Evolutionary conservation across 2,797 vertebrate species (phyloP).

Genomic region (Rhinophrynus dorsalis): DNA sequence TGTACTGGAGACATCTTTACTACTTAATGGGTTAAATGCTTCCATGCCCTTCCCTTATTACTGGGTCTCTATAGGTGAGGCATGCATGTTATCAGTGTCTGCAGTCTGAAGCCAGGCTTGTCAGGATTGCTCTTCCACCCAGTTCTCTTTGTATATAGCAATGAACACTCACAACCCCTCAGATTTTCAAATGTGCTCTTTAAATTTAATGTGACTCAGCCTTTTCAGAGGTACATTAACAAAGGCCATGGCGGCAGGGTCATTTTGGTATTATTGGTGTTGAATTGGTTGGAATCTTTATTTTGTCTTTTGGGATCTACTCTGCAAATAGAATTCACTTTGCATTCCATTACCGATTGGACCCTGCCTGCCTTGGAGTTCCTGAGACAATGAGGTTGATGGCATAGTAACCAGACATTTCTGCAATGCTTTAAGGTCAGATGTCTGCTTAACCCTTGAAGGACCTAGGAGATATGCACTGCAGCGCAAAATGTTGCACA

Average conservation of each 20-base stretch:
- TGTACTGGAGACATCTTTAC: too few relatives aligned
- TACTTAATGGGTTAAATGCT: not conserved
- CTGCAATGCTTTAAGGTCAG: constrained; percentile 18
- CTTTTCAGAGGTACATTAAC: too few relatives aligned
- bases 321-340: constrained; percentile 37
- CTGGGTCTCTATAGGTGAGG: constrained; percentile 10
- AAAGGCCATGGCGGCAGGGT: not conserved
- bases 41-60: not conserved
- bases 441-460: too few relatives aligned
- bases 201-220: not conserved
- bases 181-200: not conserved
- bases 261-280: not conserved
- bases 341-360: constrained; percentile 54
- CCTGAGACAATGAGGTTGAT: constrained; percentile 32
- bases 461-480: too few relatives aligned
- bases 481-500: too few relatives aligned
- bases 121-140: not conserved
- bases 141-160: not conserved
- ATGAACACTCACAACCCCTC: not conserved
- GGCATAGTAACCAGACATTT: constrained; percentile 20
- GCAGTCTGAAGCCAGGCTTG: not conserved
- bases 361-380: constrained; percentile 45
- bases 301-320: not conserved
- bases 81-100: not conserved
- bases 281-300: not conserved